Base-by-base conservation (phyloP, 2,113 vertebrate genomes). In the Ageneiosus marmoratus region DNA sequence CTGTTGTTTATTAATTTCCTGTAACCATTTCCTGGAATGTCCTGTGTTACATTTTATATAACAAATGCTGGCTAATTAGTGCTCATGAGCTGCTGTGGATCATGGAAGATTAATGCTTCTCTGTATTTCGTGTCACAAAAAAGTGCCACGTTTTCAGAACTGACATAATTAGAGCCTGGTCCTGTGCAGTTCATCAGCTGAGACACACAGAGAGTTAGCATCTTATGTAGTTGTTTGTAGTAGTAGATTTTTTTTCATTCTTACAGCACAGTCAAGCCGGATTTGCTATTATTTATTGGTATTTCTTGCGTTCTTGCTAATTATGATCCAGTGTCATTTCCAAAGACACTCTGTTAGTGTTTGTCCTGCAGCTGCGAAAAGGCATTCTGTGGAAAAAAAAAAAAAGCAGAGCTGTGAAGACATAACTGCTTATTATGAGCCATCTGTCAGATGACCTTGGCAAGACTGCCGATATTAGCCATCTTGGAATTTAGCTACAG, bases 341-440 rank as follows among this genome's bases (percentile, higher is more conserved):
- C 77, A 79, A 81, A 9, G 22, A 67, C 76, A 63, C 79, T 27
- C 81, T 88, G 85, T 85, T 85, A 89, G 90, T 89, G 50, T 34
- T 76, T 78, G 79, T 60, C 70, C n/a, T 83, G 85, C 91, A 90
- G 86, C 88, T 91, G 87, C 87, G 83, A 84, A 82, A 86, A 90
- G 80, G 76, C 4, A 13, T 16, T 13, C 2, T 85, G 87, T 87
- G 90, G 89, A 83, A 58, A 84, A 89, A 87, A 15, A 50, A 50
- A 89, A 83, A 55, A 85, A 89, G 87, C 84, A 60, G 85, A 89
- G 88, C 85, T 85, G 88, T 86, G 85, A 80, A 85, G 86, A 82
- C 91, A 91, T 89, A 89, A 90, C 88, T 86, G 88, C 87, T 91
- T 91, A 91, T 91, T 93, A 91, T 89, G 90, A 87, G 73, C 29